Percentiles rank a stretch among this genome's conserved stretches.
Evolutionary conservation across 2,797 vertebrate genomes (phyloP).

Genomic region (Craterocephalus amniculus): DNA sequence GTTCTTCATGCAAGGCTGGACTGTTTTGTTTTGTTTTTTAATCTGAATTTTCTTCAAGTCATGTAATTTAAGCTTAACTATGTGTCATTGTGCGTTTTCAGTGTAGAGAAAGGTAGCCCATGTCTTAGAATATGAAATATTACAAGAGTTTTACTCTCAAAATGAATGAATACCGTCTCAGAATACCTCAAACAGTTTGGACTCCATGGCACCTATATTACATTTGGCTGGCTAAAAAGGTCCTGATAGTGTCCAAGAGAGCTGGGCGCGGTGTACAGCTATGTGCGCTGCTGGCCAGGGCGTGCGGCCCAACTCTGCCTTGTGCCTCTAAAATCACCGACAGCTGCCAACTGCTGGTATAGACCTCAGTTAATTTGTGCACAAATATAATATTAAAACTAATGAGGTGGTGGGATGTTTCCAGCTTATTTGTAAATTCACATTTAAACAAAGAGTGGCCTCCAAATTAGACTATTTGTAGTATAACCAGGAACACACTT

Average conservation of each 20-base stretch:
- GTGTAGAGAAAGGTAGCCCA: too few species aligned
- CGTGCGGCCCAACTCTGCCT: constrained; percentile 15
- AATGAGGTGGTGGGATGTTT: neutral
- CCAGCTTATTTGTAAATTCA: neutral
- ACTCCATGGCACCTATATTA: neutral
- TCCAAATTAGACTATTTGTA: neutral
- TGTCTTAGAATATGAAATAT: neutral
- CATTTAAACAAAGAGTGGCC: constrained; percentile 1
- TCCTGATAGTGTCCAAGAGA: constrained; percentile 14
- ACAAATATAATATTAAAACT: constrained; percentile 3
- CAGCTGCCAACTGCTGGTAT: neutral
- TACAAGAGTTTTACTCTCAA: neutral
- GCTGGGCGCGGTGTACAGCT: constrained; percentile 34
- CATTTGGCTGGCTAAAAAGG: constrained; percentile 6
- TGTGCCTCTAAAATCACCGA: neutral
- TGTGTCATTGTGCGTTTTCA: neutral
- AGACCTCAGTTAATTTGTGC: neutral
- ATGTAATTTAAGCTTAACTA: neutral
- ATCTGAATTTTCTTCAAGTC: neutral
- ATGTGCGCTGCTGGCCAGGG: constrained; percentile 5
- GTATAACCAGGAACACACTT: neutral
- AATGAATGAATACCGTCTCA: neutral
- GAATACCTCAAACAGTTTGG: neutral
- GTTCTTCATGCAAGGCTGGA: neutral
- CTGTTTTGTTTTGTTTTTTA: neutral